Base-by-base conservation (phyloP, 64 coral and sea anemone species). In the Porites lutea region DNA sequence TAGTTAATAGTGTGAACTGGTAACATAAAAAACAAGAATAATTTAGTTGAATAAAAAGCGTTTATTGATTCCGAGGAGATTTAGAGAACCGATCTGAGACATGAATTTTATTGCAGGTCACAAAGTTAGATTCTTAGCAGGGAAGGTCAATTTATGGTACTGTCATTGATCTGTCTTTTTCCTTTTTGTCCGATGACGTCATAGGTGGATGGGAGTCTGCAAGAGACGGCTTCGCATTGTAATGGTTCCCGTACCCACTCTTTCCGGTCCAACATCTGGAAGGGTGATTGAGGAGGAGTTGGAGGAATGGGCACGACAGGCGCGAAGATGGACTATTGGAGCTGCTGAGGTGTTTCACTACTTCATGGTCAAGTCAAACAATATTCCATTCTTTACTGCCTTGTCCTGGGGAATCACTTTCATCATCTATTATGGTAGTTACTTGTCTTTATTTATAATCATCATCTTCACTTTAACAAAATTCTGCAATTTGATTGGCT, bases 271-370 rank as follows among this genome's bases (percentile, higher is more conserved):
- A 54, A 80, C 78, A 21, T 80, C 78, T 60, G 78, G 78, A 20
- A 58, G 21, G 37, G 18, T 21, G n/a, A 58, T 80, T n/a, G 52
- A 52, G 21, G 48, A 80, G 18, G 78, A 80, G 8, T 2, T 80
- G 2, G 37, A 23, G 6, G 78, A 80, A 19, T 80, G 78, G 78
- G 78, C 78, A 21, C 48, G 78, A 22, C 78, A 80, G 19, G 78
- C 78, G 3, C 37, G 78, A 16, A 50, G 78, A 57, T 80, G 78
- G 78, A 80, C 78, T 3, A 80, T 80, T 80, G 78, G 78, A 12
- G 78, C 78, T 9, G 10, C 48, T 0, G 78, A 80, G 27, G 78
- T 80, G 52, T 80, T 80, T 80, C 78, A 80, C 52, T 80, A 80
- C 52, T 80, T 53, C 23, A 52, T 80, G 11, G 19, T 60, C 49